A percentile compares a stretch with the other conserved stretches of the same genome.
Conservation (phyloP, 92 coral and sea anemone genomes). For the Nematostella vectensis region DNA sequence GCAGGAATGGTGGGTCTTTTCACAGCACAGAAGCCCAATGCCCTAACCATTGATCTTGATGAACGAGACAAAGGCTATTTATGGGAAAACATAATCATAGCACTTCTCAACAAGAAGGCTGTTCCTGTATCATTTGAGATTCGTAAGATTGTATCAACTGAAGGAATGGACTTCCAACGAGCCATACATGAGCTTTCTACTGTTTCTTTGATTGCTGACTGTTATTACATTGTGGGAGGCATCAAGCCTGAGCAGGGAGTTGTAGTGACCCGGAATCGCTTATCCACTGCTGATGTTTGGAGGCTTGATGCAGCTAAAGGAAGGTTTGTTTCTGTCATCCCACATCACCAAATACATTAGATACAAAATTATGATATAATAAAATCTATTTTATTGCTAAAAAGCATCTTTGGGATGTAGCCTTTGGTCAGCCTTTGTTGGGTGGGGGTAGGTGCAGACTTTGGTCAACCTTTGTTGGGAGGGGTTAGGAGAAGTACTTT, state of each 20-base stretch:
- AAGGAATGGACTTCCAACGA: conserved; percentile 39
- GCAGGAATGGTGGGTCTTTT: conserved; percentile 74
- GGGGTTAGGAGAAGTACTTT: too few species aligned
- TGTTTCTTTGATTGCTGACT: conserved; percentile 52
- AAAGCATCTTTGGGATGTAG: too few species aligned
- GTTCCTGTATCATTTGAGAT: conserved; percentile 59
- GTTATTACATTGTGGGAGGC: conserved; percentile 74
- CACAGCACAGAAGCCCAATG: conserved; percentile 73
- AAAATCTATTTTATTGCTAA: too few species aligned
- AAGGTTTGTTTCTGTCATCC: too few species aligned
- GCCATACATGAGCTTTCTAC: conserved; percentile 42
- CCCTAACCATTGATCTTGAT: conserved; percentile 62
- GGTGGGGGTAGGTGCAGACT: too few species aligned
- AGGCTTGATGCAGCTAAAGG: conserved; percentile 30
- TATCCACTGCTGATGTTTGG: conserved; percentile 57
- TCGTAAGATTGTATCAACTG: conserved; percentile 47
- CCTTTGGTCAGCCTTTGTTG: too few species aligned
- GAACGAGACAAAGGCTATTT: conserved; percentile 70
- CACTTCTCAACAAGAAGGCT: conserved; percentile 64
- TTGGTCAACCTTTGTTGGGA: too few species aligned
- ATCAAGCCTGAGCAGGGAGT: conserved; percentile 64
- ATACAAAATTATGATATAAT: too few species aligned
- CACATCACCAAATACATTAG: too few species aligned
- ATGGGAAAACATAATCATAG: conserved; percentile 67
- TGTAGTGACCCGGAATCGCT: conserved; percentile 62